Base-by-base conservation (phyloP, 1,140 invertebrate species). In the Drosophila kepulauana region DNA sequence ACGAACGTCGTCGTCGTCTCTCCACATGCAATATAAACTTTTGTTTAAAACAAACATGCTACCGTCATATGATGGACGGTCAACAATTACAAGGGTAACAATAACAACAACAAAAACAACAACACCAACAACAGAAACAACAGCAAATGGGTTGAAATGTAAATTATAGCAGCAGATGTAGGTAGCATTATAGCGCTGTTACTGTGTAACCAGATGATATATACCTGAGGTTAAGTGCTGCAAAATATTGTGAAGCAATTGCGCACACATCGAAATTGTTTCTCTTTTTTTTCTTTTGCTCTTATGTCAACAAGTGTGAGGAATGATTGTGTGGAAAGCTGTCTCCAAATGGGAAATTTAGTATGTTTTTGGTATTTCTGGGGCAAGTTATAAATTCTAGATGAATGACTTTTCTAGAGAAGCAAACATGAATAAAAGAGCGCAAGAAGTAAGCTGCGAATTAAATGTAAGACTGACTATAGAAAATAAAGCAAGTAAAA, bases 11-110 rank as follows among this genome's bases (percentile, higher is more conserved):
- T 25, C 20, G 45, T 52, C 51, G 28, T 38, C 43, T 54, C n/a
- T 38, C 25, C 48, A 28, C 38, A 6, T 72, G 41, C 25, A 41
- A 69, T 69, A 74, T 48, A 80, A 84, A 82, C 54, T 84, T 84
- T 84, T 77, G 81, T 82, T 85, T 85, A 67, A 77, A 84, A 80
- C 81, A 84, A 85, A 85, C 81, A 79, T 65, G 71, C 58, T 41
- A 79, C 81, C 81, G 52, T 84, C 81, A 64, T 52, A 69, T 84
- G 81, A 84, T 85, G 81, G 81, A 84, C 81, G 78, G 67, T 85
- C 81, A 82, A 82, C 79, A 82, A 82, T 77, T 81, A 74, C 77
- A 58, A 59, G 63, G 63, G 30, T 62, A 65, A 56, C 66, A 25
- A 25, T 25, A 20, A 3, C 20, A 20, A 49, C 61, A 72, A 56